These are phyloP conservation scores for Synodontis membranacea DNA, from an alignment of 2,113 vertebrate species.

Conservation along the genomic window DNA sequence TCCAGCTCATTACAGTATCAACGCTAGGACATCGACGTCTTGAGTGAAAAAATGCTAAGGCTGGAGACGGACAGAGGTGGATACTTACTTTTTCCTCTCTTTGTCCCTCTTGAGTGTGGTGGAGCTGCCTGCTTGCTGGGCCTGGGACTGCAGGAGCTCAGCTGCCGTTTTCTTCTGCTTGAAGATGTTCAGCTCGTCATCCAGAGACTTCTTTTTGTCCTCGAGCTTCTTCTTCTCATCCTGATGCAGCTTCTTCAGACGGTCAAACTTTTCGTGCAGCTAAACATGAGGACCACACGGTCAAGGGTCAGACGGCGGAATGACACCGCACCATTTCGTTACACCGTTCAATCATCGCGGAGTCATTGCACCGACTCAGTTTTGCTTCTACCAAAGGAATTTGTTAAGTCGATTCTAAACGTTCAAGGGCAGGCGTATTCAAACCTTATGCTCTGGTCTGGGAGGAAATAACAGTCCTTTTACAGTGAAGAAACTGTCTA, in stretches of 20 bases:
- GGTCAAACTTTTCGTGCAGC: conserved; percentile 98
- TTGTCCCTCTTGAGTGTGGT: conserved; percentile 98
- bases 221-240: conserved; percentile 98
- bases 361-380: background rate
- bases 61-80: conserved; percentile 23
- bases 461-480: background rate
- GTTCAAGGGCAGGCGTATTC: background rate
- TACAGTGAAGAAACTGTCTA: background rate
- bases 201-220: conserved; percentile 92
- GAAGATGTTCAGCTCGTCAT: conserved; percentile 93
- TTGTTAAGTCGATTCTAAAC: background rate
- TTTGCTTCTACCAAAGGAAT: background rate
- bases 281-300: conserved; percentile 54
- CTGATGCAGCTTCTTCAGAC: conserved; percentile 95
- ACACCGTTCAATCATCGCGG: background rate
- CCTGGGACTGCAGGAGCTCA: conserved; percentile 92
- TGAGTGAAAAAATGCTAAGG: conserved; percentile 30
- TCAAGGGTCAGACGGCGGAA: background rate
- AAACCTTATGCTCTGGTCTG: background rate
- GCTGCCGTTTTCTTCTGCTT: conserved; percentile 97
- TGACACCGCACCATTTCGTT: background rate
- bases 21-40: background rate
- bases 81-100: conserved; percentile 99
- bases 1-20: background rate
- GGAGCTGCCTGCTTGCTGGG: conserved; percentile 93